Percentiles rank a stretch among this genome's conserved stretches.
These are phyloP conservation scores for Novumbra hubbsi DNA, from an alignment of 2,797 vertebrate species.

Conservation along the genomic window DNA sequence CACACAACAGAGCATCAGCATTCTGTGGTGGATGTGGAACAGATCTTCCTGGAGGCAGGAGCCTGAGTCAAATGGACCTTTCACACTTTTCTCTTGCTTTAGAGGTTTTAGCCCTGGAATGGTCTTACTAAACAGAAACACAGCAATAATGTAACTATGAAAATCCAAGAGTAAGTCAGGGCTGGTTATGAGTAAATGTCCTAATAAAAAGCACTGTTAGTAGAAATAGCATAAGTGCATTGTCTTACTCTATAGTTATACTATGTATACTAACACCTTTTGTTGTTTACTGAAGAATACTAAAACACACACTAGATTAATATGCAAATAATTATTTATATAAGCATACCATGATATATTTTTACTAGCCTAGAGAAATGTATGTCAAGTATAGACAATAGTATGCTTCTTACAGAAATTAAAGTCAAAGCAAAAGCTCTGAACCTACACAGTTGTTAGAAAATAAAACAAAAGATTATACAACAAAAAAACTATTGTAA, in stretches of 20 bases:
- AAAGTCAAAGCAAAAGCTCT: too few species aligned
- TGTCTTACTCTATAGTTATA: background rate
- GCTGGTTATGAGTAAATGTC: background rate
- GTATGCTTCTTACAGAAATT: too few species aligned
- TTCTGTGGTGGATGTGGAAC: constrained; percentile 2
- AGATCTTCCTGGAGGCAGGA: background rate
- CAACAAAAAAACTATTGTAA: too few species aligned
- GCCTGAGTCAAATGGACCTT: background rate
- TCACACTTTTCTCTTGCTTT: background rate
- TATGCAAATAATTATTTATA: too few species aligned
- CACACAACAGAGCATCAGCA: background rate
- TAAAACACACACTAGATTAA: too few species aligned
- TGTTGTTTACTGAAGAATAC: too few species aligned
- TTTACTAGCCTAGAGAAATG: too few species aligned
- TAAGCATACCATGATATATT: too few species aligned
- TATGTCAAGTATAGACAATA: too few species aligned
- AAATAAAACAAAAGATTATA: too few species aligned
- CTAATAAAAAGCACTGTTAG: background rate
- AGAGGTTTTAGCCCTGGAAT: background rate
- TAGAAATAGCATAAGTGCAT: background rate
- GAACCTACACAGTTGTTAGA: too few species aligned
- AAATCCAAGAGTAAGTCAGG: background rate
- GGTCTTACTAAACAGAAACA: background rate
- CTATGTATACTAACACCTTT: background rate
- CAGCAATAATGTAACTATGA: background rate